These are phyloP conservation scores for Acanthisitta chloris DNA, from an alignment of 2,113 vertebrate species.

Conservation along the genomic window DNA sequence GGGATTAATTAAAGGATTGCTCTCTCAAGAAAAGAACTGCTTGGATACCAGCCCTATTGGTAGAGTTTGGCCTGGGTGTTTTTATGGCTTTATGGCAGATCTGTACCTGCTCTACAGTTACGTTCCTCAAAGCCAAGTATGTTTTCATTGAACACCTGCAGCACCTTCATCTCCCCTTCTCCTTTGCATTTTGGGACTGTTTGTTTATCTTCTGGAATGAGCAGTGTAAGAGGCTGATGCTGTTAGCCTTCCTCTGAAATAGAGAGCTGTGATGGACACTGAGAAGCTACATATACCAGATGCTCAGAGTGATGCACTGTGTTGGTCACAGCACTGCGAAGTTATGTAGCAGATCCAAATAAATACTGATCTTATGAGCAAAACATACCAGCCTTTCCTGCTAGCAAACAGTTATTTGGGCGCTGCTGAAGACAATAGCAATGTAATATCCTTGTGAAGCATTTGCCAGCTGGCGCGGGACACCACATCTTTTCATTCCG, in stretches of 20 bases:
- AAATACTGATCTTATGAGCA: neutral
- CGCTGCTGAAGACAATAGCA: slow-evolving; percentile 7
- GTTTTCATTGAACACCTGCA: neutral
- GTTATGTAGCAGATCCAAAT: neutral
- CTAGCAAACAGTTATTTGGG: neutral
- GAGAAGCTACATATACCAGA: neutral
- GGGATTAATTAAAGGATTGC: neutral
- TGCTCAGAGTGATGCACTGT: fast-evolving
- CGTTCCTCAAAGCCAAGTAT: neutral
- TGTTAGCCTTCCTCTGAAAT: neutral
- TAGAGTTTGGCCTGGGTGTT: neutral
- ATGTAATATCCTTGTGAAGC: slow-evolving; percentile 39
- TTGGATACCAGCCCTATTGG: neutral
- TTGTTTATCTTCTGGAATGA: neutral
- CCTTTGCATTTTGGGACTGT: neutral
- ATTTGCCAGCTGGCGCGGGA: slow-evolving; percentile 10
- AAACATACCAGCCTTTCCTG: neutral
- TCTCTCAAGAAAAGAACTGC: neutral
- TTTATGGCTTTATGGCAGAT: neutral
- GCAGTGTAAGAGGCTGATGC: neutral
- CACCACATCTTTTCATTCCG: neutral
- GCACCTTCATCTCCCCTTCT: neutral
- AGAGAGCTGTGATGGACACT: fast-evolving
- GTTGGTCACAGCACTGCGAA: fast-evolving
- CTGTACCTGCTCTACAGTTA: neutral